These are phyloP conservation scores for Drosophila testacea DNA, from an alignment of 2,888 invertebrate genomes.

Conservation along the genomic window DNA sequence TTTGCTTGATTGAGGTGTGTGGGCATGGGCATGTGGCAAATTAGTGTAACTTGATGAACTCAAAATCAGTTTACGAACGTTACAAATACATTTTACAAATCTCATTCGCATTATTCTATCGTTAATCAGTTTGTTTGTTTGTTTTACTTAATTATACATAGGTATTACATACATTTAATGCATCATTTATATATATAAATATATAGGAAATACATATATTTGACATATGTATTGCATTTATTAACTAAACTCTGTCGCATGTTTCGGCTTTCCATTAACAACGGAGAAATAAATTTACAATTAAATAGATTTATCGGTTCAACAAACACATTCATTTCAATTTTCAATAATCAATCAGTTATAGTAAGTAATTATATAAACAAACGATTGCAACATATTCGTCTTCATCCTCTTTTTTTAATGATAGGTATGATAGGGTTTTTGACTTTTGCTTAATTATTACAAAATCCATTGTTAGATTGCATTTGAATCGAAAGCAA, in stretches of 20 bases:
- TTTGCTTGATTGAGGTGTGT: constrained; percentile 4
- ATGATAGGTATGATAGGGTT: constrained; percentile 54
- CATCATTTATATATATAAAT: constrained; percentile 33
- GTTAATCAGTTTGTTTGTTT: constrained; percentile 29
- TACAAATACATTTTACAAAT: constrained; percentile 56
- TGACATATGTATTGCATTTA: constrained; percentile 45
- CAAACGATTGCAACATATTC: constrained; percentile 5
- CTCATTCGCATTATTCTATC: constrained; percentile 45
- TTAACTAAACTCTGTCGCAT: constrained; percentile 37
- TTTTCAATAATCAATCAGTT: constrained; percentile 41
- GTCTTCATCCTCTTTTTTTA: constrained; percentile 8
- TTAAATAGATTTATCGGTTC: constrained; percentile 17
- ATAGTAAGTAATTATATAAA: constrained; percentile 17
- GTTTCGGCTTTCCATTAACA: constrained; percentile 35
- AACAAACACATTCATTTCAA: constrained; percentile 40
- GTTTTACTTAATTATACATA: constrained; percentile 50
- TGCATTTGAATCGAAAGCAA: constrained; percentile 46
- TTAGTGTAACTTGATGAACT: constrained; percentile 30
- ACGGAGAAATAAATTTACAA: constrained; percentile 48
- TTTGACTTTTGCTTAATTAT: constrained; percentile 57
- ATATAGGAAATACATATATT: constrained; percentile 44
- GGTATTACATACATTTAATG: constrained; percentile 46
- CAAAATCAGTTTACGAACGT: constrained; percentile 31
- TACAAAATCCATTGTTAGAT: constrained; percentile 34
- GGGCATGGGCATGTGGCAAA: constrained; percentile 33